Base-by-base conservation (phyloP, 2,888 invertebrate genomes). In the Halictus quadricinctus region DNA sequence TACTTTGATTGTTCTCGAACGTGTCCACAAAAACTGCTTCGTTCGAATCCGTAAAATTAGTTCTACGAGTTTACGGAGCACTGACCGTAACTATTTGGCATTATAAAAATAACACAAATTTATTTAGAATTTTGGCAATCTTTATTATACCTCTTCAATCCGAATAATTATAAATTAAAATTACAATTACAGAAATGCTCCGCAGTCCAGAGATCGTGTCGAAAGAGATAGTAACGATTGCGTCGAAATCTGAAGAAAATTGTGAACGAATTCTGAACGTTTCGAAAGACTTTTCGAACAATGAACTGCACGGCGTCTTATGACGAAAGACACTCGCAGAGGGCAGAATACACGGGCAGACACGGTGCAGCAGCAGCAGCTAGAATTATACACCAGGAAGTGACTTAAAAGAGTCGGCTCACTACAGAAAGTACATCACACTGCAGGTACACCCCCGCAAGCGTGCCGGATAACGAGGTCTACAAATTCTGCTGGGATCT, bases 361-460 rank as follows among this genome's bases (percentile, higher is more conserved):
- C 64, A 25, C 29, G 64, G 18, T 29, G 29, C 64, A 15, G 64
- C 64, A 64, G 64, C 64, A 29, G 64, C 64, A 64, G 18, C 64
- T 29, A 64, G 64, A 64, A 64, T 64, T 64, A 64, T 64, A 64
- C 29, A 74, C 50, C 58, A 54, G 64, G 64, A 64, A 64, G 64
- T 29, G 64, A 29, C 64, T 64, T 64, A 29, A 64, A 64, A 64
- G 64, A 64, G 64, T 64, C 25, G 29, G 64, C 64, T 64, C 29
- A 8, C 64, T 64, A 29, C 64, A 29, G n/a, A 72, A 43, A 72
- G 46, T 43, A 72, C 72, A 72, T 72, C 43, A 43, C 72, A 43
- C n/a, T 72, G 72, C n/a, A 72, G 43, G 46, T n/a, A 41, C 72
- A 72, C 72, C 43, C 50, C 29, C 64, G 48, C 70, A 72, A 81